Evolutionary conservation across 2,888 invertebrate genomes (phyloP).

Genomic region (Tiliacea citrago): DNA sequence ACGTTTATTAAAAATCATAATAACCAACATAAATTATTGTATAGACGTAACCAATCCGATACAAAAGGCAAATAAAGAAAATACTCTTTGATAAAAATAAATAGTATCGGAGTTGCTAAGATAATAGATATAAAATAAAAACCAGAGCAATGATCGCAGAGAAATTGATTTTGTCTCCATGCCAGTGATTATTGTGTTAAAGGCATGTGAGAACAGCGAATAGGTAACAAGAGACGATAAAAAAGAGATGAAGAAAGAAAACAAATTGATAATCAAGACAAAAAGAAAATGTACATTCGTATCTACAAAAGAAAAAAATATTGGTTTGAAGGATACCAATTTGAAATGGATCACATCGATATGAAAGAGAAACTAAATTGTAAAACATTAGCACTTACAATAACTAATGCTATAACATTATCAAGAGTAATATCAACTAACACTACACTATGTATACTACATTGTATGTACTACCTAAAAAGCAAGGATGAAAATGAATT

Average conservation of each 20-base stretch:
- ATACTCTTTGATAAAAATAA: constrained; percentile 49
- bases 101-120: constrained; percentile 49
- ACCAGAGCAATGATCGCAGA: constrained; percentile 51
- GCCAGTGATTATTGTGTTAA: constrained; percentile 37
- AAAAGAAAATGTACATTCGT: neutral
- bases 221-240: neutral
- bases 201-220: constrained; percentile 36
- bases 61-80: constrained; percentile 40
- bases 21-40: constrained; percentile 26
- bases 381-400: neutral
- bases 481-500: neutral
- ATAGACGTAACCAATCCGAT: constrained; percentile 26
- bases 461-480: neutral
- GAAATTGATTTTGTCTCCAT: constrained; percentile 66
- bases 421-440: neutral
- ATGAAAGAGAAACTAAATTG: neutral
- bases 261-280: neutral
- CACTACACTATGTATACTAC: neutral
- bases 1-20: constrained; percentile 8
- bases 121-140: constrained; percentile 46
- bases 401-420: neutral
- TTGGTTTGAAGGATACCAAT: neutral
- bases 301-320: neutral
- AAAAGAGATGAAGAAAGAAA: neutral
- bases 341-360: neutral